phyloP scores from a whole-genome alignment of 2,113 vertebrate genomes.

The Channa argus region DNA sequence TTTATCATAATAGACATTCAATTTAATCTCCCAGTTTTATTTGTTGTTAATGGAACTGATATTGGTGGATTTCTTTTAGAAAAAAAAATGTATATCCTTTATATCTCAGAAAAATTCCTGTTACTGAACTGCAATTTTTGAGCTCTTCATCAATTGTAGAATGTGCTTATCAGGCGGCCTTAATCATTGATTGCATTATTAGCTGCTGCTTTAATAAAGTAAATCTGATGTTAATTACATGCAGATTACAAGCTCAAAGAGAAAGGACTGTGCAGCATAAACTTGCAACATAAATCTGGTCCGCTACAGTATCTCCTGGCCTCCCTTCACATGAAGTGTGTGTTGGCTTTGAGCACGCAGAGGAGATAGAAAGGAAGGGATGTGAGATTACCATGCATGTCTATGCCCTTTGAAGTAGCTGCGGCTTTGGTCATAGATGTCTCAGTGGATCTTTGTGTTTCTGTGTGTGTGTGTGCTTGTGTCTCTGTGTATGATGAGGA shows the following conservation, averaged over 20 bases:
- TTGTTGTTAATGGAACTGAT: conserved; percentile 51
- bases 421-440: conserved; percentile 63
- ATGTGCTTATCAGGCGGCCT: conserved; percentile 33
- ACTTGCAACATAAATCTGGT: conserved; percentile 15
- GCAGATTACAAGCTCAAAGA: conserved; percentile 56
- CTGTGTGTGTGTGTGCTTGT: not conserved
- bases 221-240: conserved; percentile 71
- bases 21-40: conserved; percentile 51
- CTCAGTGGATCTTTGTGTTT: conserved; percentile 26
- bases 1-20: conserved; percentile 43
- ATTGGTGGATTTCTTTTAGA: conserved; percentile 42
- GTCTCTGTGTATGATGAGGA: not conserved
- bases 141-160: conserved; percentile 31
- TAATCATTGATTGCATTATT: conserved; percentile 67
- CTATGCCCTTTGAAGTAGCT: conserved; percentile 62
- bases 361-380: conserved; percentile 5
- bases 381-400: conserved; percentile 52
- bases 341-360: conserved; percentile 20
- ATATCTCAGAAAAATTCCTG: conserved; percentile 36
- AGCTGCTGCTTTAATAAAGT: conserved; percentile 55
- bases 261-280: conserved; percentile 27
- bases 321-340: not conserved
- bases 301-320: not conserved
- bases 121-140: conserved; percentile 32
- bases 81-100: conserved; percentile 8